These are phyloP conservation scores for Lypha dubia DNA, from an alignment of 2,888 invertebrate species.

Conservation along the genomic window DNA sequence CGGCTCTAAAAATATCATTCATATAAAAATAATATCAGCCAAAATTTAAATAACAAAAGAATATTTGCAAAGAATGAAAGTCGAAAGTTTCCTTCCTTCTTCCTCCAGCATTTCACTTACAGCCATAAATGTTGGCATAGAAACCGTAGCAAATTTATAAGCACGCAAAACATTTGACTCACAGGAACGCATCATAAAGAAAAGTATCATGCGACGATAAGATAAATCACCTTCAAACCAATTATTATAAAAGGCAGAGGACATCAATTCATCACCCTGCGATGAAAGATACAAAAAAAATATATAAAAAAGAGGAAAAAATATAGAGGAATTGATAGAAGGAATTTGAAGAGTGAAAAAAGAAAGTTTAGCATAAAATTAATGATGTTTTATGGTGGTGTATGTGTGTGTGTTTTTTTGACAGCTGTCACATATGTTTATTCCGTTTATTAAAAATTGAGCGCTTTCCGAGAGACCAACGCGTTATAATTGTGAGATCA, in stretches of 20 bases:
- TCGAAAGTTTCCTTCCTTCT: neutral
- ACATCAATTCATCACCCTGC: constrained; percentile 76
- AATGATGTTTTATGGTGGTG: constrained; percentile 34
- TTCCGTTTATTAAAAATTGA: neutral
- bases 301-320: too few species aligned
- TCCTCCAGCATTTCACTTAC: constrained; percentile 75
- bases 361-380: constrained; percentile 27
- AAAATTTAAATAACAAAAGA: constrained; percentile 1
- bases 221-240: constrained; percentile 79
- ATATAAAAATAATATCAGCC: neutral
- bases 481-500: too few species aligned
- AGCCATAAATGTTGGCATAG: constrained; percentile 79
- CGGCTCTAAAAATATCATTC: neutral
- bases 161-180: constrained; percentile 75
- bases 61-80: neutral
- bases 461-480: too few species aligned
- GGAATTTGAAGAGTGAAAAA: neutral
- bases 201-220: constrained; percentile 77
- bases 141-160: constrained; percentile 78
- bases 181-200: constrained; percentile 78
- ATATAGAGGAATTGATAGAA: constrained; percentile 1
- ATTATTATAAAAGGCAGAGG: constrained; percentile 79
- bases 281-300: constrained; percentile 4
- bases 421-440: neutral
- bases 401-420: too few species aligned